phyloP scores from a whole-genome alignment of 1,140 invertebrate species.

The Anthonomus grandis region DNA sequence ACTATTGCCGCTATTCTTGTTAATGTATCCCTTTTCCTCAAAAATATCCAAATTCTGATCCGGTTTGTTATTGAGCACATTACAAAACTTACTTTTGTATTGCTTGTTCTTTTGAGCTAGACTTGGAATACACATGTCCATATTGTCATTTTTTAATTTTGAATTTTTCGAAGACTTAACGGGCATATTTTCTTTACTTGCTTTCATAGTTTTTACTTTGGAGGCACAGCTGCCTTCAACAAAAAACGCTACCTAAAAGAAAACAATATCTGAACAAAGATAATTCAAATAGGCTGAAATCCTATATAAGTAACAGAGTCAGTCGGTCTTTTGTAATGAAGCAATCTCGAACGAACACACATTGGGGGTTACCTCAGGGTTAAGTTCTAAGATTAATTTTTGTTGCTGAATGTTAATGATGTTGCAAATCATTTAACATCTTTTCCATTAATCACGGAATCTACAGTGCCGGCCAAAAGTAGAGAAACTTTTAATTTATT shows the following conservation, averaged over 20 bases:
- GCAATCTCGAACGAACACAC: too few relatives aligned
- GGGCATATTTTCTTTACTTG: slow-evolving; percentile 37
- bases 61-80: slow-evolving; percentile 46
- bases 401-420: too few relatives aligned
- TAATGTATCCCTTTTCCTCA: slow-evolving; percentile 24
- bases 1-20: slow-evolving; percentile 41
- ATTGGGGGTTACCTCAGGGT: too few relatives aligned
- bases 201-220: slow-evolving; percentile 37
- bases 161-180: slow-evolving; percentile 43
- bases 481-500: too few relatives aligned
- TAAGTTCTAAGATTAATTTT: too few relatives aligned
- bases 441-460: too few relatives aligned
- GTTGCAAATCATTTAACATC: too few relatives aligned
- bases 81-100: slow-evolving; percentile 53
- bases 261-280: too few relatives aligned
- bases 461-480: too few relatives aligned
- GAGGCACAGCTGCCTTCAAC: slow-evolving; percentile 47
- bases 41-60: slow-evolving; percentile 43
- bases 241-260: slow-evolving; percentile 52
- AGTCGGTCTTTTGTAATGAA: too few relatives aligned
- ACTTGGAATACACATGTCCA: slow-evolving; percentile 54
- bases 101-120: slow-evolving; percentile 52
- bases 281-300: too few relatives aligned
- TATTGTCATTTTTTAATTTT: slow-evolving; percentile 18
- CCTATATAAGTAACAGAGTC: too few relatives aligned